These are phyloP conservation scores for Trididemnum clinides DNA, from an alignment of 23 tunicate genomes.

Conservation along the genomic window DNA sequence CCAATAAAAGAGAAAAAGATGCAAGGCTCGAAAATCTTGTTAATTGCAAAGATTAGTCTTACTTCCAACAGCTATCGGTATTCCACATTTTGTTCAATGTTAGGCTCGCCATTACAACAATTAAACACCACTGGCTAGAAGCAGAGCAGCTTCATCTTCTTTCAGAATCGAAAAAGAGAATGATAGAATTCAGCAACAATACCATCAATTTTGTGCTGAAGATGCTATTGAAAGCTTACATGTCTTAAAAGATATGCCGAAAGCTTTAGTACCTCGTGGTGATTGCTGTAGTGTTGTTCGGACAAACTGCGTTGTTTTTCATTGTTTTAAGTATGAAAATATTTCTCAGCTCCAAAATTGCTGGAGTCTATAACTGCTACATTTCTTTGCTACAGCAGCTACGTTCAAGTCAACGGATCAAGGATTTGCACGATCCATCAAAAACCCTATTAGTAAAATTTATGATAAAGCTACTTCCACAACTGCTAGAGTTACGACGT, in stretches of 20 bases:
- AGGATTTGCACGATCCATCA: neutral
- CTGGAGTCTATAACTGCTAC: neutral
- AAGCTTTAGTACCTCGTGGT: neutral
- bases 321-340: neutral
- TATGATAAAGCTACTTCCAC: neutral
- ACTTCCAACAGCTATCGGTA: neutral
- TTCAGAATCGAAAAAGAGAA: neutral
- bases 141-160: neutral
- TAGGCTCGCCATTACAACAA: neutral
- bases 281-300: neutral
- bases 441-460: neutral
- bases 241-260: neutral
- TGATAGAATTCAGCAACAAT: neutral
- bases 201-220: neutral
- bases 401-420: no score
- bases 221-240: constrained; percentile 3
- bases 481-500: no score
- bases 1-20: neutral
- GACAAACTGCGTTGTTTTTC: neutral
- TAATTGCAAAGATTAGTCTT: neutral
- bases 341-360: neutral
- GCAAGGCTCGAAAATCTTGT: neutral
- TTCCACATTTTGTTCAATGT: neutral
- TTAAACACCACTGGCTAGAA: neutral
- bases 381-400: no score